Conservation (phyloP, 1,140 invertebrate species). For the Matsumurasca onukii region DNA sequence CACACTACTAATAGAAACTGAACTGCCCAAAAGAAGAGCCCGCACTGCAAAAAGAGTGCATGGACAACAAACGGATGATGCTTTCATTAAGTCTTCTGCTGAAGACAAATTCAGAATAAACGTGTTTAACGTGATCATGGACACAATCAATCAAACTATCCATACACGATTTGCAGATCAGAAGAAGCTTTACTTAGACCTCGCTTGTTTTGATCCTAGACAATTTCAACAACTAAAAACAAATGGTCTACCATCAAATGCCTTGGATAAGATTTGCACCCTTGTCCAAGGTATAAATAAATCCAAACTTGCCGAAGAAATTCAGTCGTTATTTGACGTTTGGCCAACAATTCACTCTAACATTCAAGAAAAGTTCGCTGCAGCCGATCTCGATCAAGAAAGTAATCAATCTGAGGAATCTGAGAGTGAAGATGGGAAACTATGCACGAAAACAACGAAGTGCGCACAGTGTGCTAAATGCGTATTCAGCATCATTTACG, state of each 20-base stretch:
- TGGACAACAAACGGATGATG: not conserved
- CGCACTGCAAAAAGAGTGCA: not conserved
- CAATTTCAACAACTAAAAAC: not conserved
- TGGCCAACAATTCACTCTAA: not conserved
- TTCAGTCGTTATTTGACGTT: not conserved
- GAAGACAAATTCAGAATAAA: constrained; percentile 16
- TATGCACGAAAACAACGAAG: not conserved
- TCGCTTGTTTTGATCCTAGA: constrained; percentile 10
- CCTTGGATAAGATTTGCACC: not conserved
- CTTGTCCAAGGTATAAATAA: not conserved
- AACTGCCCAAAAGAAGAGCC: not conserved
- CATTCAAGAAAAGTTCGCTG: not conserved
- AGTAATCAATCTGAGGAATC: not conserved
- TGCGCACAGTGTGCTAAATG: not conserved
- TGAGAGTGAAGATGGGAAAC: not conserved
- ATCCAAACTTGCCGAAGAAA: not conserved
- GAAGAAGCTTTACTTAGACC: constrained; percentile 3
- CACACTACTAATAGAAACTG: not conserved
- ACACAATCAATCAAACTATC: not conserved
- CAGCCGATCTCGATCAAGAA: not conserved
- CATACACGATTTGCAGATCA: not conserved
- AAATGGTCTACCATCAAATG: not conserved
- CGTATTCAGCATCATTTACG: not conserved
- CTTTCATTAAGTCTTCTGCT: not conserved
- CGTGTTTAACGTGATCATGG: not conserved